Percentiles rank a stretch among this genome's conserved stretches.
Evolutionary conservation across 2,113 vertebrate genomes (phyloP).

Genomic region (Pelusios castaneus): DNA sequence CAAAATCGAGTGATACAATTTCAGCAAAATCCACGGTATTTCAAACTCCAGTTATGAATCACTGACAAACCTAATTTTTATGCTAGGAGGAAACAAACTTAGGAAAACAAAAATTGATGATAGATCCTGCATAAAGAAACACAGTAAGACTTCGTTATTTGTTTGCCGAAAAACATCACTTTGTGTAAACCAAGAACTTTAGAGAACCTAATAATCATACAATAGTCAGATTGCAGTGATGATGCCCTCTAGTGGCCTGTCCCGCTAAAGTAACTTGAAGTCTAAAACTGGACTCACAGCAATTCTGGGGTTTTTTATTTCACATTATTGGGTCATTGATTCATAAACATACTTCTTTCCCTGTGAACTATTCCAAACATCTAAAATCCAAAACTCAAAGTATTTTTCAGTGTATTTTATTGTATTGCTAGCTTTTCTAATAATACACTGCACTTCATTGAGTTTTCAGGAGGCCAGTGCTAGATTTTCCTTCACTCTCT

Average conservation of each 20-base stretch:
- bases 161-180: not conserved
- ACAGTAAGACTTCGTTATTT: not conserved
- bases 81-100: not conserved
- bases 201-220: not conserved
- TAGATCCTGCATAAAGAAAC: not conserved
- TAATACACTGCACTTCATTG: not conserved
- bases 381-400: too few relatives aligned
- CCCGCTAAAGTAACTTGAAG: not conserved
- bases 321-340: not conserved
- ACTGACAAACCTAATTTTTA: rapidly evolving
- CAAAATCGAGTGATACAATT: rapidly evolving
- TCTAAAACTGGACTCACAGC: not conserved
- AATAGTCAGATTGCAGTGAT: constrained; percentile 30
- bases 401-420: rapidly evolving
- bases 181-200: not conserved
- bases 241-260: constrained; percentile 75
- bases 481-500: not conserved
- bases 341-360: too few relatives aligned
- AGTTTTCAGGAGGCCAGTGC: not conserved
- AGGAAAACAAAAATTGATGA: not conserved
- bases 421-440: rapidly evolving
- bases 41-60: not conserved
- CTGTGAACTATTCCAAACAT: too few relatives aligned
- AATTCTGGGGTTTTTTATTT: too few relatives aligned
- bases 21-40: not conserved